Base-by-base conservation (phyloP, 1,140 invertebrate genomes). In the Diploscapter pachys region DNA sequence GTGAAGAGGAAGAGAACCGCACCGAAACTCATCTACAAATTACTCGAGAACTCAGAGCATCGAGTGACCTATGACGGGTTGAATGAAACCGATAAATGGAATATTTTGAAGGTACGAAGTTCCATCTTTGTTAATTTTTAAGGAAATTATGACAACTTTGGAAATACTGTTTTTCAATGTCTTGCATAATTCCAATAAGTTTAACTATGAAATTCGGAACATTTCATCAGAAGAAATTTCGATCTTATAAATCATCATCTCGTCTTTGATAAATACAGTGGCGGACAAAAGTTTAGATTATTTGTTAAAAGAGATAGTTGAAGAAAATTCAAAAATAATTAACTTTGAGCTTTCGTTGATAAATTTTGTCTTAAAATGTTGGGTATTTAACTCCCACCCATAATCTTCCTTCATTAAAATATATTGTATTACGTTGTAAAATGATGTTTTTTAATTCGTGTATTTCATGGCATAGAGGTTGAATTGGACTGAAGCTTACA, bases 1-100 rank as follows among this genome's bases (percentile, higher is more conserved):
- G 81, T 83, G 4, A 82, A 85, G 68, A 77, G 83, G 61, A 83
- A 85, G 77, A 51, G 84, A 65, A 78, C 83, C 50, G 83, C 85
- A 4, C 83, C 83, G 2, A 86, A 86, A 63, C 62, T 86, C 59
- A 83, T 80, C 11, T 84, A 85, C 63, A 85, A 85, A 77, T 71
- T 85, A 31, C 73, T 85, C 4, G 84, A 81, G 9, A 73, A 66
- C 51, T 78, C 85, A 6, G 80, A 73, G 48, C 83, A 73, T 31
- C 67, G 83, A 53, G 79, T 81, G 73, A 73, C 67, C 6, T 67
- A 56, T 13, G 83, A 85, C 65, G 83, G 83, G n/a, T 72, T 85
- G 31, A 85, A 83, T 57, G 81, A 86, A 67, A 80, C 78, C 13
- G 77, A 75, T 31, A 73, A 73, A 63, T 85, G 83, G 85, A 84